Evolutionary conservation across 2,113 vertebrate genomes (phyloP), one percentile per base, ranked within the genome.

Genomic region (Lichenostomus cassidix): DNA sequence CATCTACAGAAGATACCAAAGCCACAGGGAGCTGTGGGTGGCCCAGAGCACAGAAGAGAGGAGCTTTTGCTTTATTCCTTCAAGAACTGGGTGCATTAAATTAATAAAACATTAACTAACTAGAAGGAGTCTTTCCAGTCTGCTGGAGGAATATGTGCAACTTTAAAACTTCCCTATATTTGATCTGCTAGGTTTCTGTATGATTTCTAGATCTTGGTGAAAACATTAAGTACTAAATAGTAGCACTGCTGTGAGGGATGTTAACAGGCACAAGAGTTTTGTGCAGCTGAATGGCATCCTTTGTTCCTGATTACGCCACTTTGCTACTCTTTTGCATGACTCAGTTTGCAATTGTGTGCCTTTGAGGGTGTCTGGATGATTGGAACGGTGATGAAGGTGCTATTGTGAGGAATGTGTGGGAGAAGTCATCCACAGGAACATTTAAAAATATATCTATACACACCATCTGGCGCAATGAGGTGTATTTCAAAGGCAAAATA

Each of bases 391-490:
- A 84, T 81, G 85, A 95, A 94, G 93, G 90, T 95, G 81, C 96
- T 97, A 95, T 96, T 97, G 94, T 94, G 78, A 96, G 96, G 85
- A 92, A 23, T 87, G 49, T 75, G 91, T 96, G 81, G 93, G 95
- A 90, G 95, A 94, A 92, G 86, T 89, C 83, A 92, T 83, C 92
- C 80, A 96, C 91, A 93, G 91, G 93, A 96, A 97, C 94, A 93
- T 92, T 95, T 93, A 86, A 96, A 92, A 96, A 96, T 87, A 96
- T 56, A 67, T n/a, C 75, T 84, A 91, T n/a, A 89, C 58, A 59
- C 65, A 83, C 93, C 96, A 97, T 95, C 96, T 97, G 97, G 62
- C 75, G 95, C 87, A 84, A 83, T 95, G 84, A 96, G 96, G 91
- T 97, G 77, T 90, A 89, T 92, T 95, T 93, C 93, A 85, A 87